Conservation (phyloP, 2,888 invertebrate genomes). For the Cerastis rubricosa region DNA sequence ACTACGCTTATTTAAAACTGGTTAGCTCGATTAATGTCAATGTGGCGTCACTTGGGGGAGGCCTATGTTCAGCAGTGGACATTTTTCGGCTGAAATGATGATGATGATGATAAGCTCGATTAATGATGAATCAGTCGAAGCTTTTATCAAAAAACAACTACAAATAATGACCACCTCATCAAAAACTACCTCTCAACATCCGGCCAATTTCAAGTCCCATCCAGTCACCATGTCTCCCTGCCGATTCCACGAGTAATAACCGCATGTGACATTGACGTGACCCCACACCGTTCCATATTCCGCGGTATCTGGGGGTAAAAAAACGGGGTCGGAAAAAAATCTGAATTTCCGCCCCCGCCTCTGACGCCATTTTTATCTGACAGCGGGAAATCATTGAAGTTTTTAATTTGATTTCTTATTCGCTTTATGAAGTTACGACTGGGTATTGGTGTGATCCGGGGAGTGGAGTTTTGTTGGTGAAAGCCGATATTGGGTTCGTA, state of each 20-base stretch:
- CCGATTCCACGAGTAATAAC: slow-evolving; percentile 72
- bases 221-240: slow-evolving; percentile 64
- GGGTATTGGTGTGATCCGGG: slow-evolving; percentile 33
- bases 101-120: no score
- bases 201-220: slow-evolving; percentile 64
- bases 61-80: no score
- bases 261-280: slow-evolving; percentile 80
- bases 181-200: not conserved
- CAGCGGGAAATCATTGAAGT: slow-evolving; percentile 63
- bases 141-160: not conserved
- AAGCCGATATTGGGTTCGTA: slow-evolving; percentile 11
- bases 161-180: no score
- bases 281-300: slow-evolving; percentile 66
- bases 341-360: slow-evolving; percentile 32
- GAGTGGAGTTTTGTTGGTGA: not conserved
- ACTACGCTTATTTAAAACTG: not conserved
- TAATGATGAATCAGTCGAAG: not conserved
- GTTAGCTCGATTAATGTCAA: not conserved
- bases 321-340: slow-evolving; percentile 33
- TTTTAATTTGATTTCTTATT: slow-evolving; percentile 67
- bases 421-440: slow-evolving; percentile 59
- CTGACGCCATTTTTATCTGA: slow-evolving; percentile 51
- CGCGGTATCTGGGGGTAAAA: slow-evolving; percentile 55
- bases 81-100: no score
- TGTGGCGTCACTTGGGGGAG: no score